Evolutionary conservation across 64 coral and sea anemone genomes (phyloP).

Genomic region (Actinia equina): DNA sequence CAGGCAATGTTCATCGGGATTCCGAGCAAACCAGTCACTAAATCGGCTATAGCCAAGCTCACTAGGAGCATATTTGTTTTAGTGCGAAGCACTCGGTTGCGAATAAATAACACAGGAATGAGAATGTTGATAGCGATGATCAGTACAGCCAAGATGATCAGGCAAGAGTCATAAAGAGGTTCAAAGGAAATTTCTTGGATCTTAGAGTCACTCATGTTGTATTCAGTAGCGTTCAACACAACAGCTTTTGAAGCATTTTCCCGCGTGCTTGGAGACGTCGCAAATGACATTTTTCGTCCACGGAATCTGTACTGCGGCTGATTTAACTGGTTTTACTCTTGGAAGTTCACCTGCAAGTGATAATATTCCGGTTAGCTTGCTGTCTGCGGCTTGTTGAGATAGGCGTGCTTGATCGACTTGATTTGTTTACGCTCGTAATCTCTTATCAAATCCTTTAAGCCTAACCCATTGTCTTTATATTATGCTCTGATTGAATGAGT

Average conservation of each 20-base stretch:
- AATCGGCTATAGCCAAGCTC: constrained; percentile 80
- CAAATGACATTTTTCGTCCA: background rate
- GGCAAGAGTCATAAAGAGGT: constrained; percentile 62
- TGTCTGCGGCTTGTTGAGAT: background rate
- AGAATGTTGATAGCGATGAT: constrained; percentile 79
- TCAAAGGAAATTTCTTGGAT: constrained; percentile 32
- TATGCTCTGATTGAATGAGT: background rate
- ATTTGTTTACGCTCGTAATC: background rate
- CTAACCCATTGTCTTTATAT: background rate
- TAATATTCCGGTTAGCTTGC: background rate
- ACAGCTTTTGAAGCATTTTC: background rate
- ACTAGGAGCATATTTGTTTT: constrained; percentile 91
- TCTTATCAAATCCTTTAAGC: background rate
- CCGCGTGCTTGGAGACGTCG: background rate
- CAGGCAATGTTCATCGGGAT: constrained; percentile 82
- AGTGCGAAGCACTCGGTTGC: constrained; percentile 61
- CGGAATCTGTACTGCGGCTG: background rate
- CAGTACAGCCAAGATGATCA: constrained; percentile 61
- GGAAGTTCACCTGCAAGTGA: background rate
- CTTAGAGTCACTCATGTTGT: background rate
- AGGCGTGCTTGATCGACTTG: background rate
- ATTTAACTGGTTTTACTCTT: background rate
- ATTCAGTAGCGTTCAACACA: background rate
- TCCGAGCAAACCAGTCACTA: constrained; percentile 64
- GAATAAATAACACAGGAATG: constrained; percentile 66